These are phyloP conservation scores for Gymnoscopelus microlampas DNA, from an alignment of 2,797 vertebrate genomes.

Conservation along the genomic window DNA sequence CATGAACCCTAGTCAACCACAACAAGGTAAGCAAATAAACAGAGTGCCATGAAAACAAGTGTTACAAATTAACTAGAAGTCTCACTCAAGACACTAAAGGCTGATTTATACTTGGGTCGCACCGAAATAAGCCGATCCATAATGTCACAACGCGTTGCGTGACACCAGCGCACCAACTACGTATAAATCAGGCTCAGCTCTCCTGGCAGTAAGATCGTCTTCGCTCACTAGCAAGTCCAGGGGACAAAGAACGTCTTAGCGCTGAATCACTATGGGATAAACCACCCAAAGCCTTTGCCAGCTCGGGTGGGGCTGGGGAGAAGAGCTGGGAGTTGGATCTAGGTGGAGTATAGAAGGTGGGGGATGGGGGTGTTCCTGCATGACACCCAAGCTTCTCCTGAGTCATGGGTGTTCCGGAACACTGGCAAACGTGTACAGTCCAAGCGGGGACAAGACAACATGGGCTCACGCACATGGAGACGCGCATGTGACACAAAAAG, in stretches of 20 bases:
- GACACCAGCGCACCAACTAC: no score
- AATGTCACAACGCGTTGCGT: no score
- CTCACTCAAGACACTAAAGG: no score
- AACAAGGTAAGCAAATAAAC: no score
- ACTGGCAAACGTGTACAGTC: constrained; percentile 35
- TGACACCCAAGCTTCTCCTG: constrained; percentile 30
- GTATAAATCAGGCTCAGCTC: not conserved
- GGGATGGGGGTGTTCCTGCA: not conserved
- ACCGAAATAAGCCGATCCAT: no score
- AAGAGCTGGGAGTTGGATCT: constrained; percentile 33
- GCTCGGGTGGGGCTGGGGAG: constrained; percentile 41
- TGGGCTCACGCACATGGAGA: constrained; percentile 40
- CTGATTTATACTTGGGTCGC: no score
- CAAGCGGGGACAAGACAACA: not conserved
- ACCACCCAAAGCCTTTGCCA: not conserved
- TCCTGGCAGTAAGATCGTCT: not conserved
- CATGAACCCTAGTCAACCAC: no score
- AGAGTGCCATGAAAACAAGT: no score
- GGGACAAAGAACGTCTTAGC: constrained; percentile 3
- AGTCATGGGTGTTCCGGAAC: constrained; percentile 52
- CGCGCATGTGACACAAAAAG: no score
- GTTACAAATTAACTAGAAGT: no score
- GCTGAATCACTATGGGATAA: constrained; percentile 21
- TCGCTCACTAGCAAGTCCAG: not conserved
- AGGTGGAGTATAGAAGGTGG: constrained; percentile 5